A percentile compares a stretch with the other conserved stretches of the same genome.
phyloP scores from a whole-genome alignment of 1,140 invertebrate species.

The Ylistrum balloti region DNA sequence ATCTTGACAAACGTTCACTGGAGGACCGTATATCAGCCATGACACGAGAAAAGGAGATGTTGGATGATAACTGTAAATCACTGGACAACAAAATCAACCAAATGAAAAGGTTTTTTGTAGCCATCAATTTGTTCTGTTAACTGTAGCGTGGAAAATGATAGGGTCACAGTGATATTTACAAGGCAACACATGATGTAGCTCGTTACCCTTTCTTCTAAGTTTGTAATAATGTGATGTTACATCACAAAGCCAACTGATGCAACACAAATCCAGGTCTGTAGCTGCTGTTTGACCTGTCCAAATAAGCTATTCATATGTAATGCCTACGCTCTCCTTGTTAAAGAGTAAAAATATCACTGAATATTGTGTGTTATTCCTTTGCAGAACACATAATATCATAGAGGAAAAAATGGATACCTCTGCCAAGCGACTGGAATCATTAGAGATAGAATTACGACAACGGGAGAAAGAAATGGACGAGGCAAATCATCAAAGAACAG shows the following conservation, averaged over 20 bases:
- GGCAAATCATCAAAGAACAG: slow-evolving; percentile 69
- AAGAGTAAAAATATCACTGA: no score
- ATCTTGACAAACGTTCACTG: slow-evolving; percentile 72
- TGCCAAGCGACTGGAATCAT: slow-evolving; percentile 67
- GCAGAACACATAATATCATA: slow-evolving; percentile 71
- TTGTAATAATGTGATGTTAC: neutral
- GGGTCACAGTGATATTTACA: no score
- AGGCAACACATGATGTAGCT: no score
- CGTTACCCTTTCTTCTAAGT: neutral
- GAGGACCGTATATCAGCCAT: slow-evolving; percentile 74
- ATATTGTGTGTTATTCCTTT: neutral
- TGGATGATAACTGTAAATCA: slow-evolving; percentile 73
- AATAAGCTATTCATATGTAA: neutral
- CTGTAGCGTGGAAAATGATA: no score
- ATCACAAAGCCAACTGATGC: no score
- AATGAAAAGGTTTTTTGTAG: slow-evolving; percentile 73
- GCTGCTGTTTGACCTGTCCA: neutral
- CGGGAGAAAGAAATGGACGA: slow-evolving; percentile 75
- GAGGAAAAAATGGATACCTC: slow-evolving; percentile 75
- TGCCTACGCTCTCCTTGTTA: neutral
- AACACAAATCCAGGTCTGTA: no score
- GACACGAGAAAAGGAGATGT: slow-evolving; percentile 72
- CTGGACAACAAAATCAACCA: slow-evolving; percentile 77
- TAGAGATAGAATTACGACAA: slow-evolving; percentile 73
- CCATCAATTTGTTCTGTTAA: neutral